Base-by-base conservation (phyloP, 1,140 invertebrate genomes). In the Drosophila bifasciata region DNA sequence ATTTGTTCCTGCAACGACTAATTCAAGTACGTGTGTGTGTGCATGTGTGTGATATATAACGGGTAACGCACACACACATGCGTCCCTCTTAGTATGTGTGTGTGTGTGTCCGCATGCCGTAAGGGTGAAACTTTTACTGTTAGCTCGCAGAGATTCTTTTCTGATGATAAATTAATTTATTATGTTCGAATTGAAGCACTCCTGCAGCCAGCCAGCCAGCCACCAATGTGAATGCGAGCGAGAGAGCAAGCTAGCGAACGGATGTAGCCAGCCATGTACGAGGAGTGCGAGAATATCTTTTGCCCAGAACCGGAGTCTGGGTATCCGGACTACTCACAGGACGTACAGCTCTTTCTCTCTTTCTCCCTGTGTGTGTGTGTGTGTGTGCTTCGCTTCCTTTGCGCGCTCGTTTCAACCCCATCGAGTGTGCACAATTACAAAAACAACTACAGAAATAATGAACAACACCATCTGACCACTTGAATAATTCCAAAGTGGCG, bases 111-210 rank as follows among this genome's bases (percentile, higher is more conserved):
- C 15, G 13, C n/a, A 8, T 61, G 21, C 40, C 50, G 49, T 67
- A 78, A 86, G 81, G 81, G 81, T 86, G 81, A 86, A 86, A 86
- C 77, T 86, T 86, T 81, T 81, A 72, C 77, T 77, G 80, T 84
- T 85, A 73, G 80, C 83, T 88, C 76, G 80, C 84, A 66, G 85
- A 79, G 84, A 89, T 89, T 89, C 79, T 89, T 89, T 86, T 88
- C 76, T 77, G 84, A 89, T 89, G 84, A 89, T 89, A 89, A 89
- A 89, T 89, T 89, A 89, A 89, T 89, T 89, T 89, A 89, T 89
- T 89, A 89, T 89, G 84, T 89, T 90, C 85, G 84, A 89, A 89
- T 89, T 89, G 84, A 86, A 79, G 80, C 72, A 73, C 59, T 80
- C 32, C 32, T 32, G 32, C 23, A 23, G 3, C 5, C 23, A 5